Percentiles rank a stretch among this genome's conserved stretches.
These are phyloP conservation scores for Phylloscopus trochiloides DNA, from an alignment of 2,113 vertebrate species.

Conservation along the genomic window DNA sequence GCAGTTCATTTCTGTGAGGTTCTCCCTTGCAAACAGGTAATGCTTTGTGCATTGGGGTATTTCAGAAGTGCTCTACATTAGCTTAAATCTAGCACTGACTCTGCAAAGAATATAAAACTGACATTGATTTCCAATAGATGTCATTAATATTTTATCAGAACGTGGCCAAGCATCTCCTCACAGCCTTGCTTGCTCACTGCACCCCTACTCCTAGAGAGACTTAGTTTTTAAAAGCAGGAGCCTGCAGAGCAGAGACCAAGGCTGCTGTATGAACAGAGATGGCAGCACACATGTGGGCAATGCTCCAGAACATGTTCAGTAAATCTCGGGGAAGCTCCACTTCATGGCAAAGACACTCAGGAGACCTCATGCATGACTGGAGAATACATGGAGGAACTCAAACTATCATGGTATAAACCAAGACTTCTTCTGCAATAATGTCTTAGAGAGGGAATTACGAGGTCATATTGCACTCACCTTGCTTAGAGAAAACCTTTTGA, in stretches of 20 bases:
- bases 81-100: neutral
- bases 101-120: neutral
- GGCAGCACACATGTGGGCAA: fast-evolving
- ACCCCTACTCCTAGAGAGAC: neutral
- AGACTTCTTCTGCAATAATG: neutral
- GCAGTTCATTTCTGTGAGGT: neutral
- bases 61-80: neutral
- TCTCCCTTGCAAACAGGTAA: neutral
- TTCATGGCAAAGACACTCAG: neutral
- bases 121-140: neutral
- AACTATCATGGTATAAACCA: neutral
- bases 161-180: fast-evolving
- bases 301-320: fast-evolving
- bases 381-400: neutral
- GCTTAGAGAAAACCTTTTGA: neutral
- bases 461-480: neutral
- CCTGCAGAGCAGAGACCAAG: neutral
- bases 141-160: neutral
- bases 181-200: neutral
- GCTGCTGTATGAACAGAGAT: neutral
- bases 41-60: neutral
- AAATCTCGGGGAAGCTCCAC: neutral
- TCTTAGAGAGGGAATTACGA: neutral
- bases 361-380: neutral
- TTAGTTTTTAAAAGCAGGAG: neutral